Evolutionary conservation across 2,797 vertebrate species (phyloP).

Genomic region (Poliocrania exsul): DNA sequence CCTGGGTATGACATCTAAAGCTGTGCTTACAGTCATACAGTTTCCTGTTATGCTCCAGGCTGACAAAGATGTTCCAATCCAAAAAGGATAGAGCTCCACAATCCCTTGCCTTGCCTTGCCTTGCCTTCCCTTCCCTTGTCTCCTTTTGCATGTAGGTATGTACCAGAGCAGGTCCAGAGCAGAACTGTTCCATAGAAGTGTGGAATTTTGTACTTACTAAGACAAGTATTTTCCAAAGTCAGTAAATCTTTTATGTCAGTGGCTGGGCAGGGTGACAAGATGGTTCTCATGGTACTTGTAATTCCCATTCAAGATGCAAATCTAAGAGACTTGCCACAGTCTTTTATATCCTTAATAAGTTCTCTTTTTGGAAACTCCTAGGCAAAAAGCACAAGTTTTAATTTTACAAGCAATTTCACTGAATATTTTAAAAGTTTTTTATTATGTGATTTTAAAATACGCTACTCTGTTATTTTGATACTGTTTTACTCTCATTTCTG

Average conservation of each 20-base stretch:
- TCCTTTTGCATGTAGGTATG: too few species aligned
- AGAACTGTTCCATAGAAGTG: neutral
- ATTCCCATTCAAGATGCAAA: neutral
- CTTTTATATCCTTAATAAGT: neutral
- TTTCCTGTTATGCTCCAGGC: neutral
- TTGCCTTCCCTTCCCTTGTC: too few species aligned
- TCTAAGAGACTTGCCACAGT: neutral
- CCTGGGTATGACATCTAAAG: neutral
- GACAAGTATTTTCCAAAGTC: neutral
- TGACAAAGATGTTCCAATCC: neutral
- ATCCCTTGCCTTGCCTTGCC: rapidly evolving
- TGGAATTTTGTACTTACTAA: neutral
- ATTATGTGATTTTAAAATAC: neutral
- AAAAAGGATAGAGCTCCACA: neutral
- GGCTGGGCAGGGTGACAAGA: neutral
- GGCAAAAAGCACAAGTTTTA: neutral
- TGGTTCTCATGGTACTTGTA: neutral
- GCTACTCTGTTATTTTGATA: neutral
- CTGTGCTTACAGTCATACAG: neutral
- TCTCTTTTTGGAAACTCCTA: neutral
- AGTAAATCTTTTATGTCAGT: neutral
- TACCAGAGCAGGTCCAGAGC: neutral
- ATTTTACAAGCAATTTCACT: neutral
- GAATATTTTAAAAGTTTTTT: neutral
- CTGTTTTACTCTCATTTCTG: neutral